Conservation (phyloP, 1,140 invertebrate genomes). For the Lutraria rhynchaena region DNA sequence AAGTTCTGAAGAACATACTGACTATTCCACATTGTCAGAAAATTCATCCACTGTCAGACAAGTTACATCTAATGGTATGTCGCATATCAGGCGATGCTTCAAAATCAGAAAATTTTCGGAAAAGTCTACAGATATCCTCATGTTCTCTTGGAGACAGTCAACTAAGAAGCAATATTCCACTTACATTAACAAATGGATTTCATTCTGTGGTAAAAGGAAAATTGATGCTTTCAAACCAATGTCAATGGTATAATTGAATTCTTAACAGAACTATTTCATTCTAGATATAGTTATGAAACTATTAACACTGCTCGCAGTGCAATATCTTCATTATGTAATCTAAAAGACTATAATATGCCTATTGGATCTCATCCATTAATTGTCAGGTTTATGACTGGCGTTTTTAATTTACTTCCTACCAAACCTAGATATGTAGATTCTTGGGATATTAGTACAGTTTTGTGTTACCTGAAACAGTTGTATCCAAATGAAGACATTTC, state of each 20-base stretch:
- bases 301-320: constrained; percentile 56
- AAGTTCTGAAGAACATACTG: no score
- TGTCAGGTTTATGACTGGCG: constrained; percentile 49
- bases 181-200: no score
- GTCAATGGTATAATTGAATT: no score
- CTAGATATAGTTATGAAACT: no score
- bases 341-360: no score
- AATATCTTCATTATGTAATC: constrained; percentile 35
- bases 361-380: no score
- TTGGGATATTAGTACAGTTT: constrained; percentile 50
- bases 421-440: constrained; percentile 42
- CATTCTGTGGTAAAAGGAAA: constrained; percentile 41
- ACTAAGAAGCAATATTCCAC: no score
- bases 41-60: constrained; percentile 45
- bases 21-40: constrained; percentile 10
- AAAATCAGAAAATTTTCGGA: constrained; percentile 40
- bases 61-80: no score
- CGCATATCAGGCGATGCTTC: constrained; percentile 37
- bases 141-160: no score
- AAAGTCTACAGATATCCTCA: constrained; percentile 52
- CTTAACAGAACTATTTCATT: no score
- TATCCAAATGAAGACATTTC: not conserved
- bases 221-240: no score
- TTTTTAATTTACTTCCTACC: constrained; percentile 53
- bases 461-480: no score